phyloP scores from a whole-genome alignment of 2,797 vertebrate genomes.

The Mormyrops boulengeri region DNA sequence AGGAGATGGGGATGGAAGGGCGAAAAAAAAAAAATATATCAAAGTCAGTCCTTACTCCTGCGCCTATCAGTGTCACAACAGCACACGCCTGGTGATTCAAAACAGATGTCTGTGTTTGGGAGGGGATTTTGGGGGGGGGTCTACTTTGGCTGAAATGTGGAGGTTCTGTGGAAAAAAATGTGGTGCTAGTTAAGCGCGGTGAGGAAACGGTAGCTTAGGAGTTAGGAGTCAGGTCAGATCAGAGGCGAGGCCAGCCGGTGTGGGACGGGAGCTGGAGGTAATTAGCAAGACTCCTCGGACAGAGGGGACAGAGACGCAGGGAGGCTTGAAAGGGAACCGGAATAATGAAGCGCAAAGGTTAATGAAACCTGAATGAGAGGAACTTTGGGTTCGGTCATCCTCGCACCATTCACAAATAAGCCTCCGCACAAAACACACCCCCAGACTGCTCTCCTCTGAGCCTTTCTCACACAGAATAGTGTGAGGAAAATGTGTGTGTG shows the following conservation, averaged over 20 bases:
- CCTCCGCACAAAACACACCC: conserved; percentile 9
- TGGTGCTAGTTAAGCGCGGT: conserved; percentile 73
- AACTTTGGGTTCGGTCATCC: conserved; percentile 36
- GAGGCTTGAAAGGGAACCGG: conserved; percentile 36
- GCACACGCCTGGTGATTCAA: conserved; percentile 71
- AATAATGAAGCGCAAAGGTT: conserved; percentile 44
- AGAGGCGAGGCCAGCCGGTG: conserved; percentile 53
- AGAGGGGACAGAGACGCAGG: conserved; percentile 36
- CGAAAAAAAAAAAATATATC: conserved; percentile 37
- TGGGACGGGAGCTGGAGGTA: conserved; percentile 46
- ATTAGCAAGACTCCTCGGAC: conserved; percentile 47
- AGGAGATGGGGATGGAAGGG: conserved; percentile 30
- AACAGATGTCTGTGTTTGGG: conserved; percentile 66
- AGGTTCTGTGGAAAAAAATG: conserved; percentile 61
- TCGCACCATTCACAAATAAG: conserved; percentile 22
- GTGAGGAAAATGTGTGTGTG: neutral
- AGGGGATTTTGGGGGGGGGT: conserved; percentile 13
- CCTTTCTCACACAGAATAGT: neutral
- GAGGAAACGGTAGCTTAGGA: conserved; percentile 82
- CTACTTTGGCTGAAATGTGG: conserved; percentile 39
- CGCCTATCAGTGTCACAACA: conserved; percentile 63
- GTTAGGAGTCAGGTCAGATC: conserved; percentile 77
- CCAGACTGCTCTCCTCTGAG: neutral
- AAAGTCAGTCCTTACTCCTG: conserved; percentile 59
- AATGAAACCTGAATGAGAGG: conserved; percentile 52